Base-by-base conservation (phyloP, 2,888 invertebrate species). In the Ptychoptera contaminata region DNA sequence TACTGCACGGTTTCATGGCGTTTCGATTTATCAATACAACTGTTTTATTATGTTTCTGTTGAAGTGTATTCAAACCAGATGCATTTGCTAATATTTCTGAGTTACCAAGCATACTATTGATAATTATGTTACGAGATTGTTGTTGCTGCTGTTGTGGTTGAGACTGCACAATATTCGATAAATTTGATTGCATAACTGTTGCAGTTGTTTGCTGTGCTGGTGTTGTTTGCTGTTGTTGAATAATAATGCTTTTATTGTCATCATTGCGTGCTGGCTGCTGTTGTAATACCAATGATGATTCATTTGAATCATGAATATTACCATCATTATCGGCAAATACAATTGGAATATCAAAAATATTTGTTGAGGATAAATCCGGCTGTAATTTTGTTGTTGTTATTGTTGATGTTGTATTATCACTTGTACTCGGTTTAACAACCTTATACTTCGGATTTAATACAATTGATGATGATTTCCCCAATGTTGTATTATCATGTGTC, bases 291-390 rank as follows among this genome's bases (percentile, higher is more conserved):
- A 10, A 2, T 39, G 2, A 16, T 11, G 15, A 12, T 31, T 11
- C 29, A 30, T 23, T 23, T 23, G 23, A 23, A 43, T 56, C 52
- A 44, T 55, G 49, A 16, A 56, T 54, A 51, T 53, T 66, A 2
- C 66, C 66, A 32, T 66, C 64, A 49, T 73, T 76, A 51, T 77
- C 77, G 1, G 77, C 77, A 56, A 77, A 77, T 46, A 77, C 72
- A 51, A 77, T 77, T 1, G 77, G 77, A 56, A 77, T 69, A 54
- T 77, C 76, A 54, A 76, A 68, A 39, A 77, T 77, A 54, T 74
- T 76, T 47, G 67, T 62, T 1, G 62, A 60, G 1, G 71, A 68
- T 23, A 73, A 52, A 56, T 71, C 72, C 40, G 70, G 56, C 8
- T 42, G 42, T 5, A 16, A 11, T 9, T 32, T 32, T 9, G 32